phyloP scores from a whole-genome alignment of 2,888 invertebrate species.

The Cremastinae sp. region DNA sequence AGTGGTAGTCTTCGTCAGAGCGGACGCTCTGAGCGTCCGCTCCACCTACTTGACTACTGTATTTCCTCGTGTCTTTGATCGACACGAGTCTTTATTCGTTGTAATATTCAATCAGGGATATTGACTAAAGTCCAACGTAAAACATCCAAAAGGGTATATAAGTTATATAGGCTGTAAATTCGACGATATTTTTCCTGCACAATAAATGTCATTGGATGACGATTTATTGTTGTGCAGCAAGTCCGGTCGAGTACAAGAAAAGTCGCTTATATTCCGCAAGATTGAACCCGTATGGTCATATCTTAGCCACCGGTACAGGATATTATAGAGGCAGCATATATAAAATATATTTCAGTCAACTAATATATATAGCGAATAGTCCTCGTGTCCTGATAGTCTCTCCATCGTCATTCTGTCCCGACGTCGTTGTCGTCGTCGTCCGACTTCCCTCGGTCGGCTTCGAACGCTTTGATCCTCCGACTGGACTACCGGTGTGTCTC shows the following conservation, averaged over 20 bases:
- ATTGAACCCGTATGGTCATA: neutral
- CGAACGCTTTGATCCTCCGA: slow-evolving; percentile 61
- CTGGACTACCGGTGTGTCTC: slow-evolving; percentile 53
- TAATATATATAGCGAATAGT: slow-evolving; percentile 3
- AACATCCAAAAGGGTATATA: neutral
- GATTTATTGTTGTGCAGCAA: slow-evolving; percentile 70
- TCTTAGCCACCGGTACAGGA: neutral
- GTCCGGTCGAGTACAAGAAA: slow-evolving; percentile 59
- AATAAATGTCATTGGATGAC: slow-evolving; percentile 73
- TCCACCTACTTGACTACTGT: slow-evolving; percentile 33
- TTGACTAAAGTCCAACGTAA: too few relatives aligned
- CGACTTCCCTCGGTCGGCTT: slow-evolving; percentile 40
- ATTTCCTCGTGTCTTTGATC: neutral
- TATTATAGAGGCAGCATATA: neutral
- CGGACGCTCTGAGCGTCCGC: neutral
- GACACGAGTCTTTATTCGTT: neutral
- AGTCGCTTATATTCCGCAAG: slow-evolving; percentile 20
- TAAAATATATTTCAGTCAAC: slow-evolving; percentile 16
- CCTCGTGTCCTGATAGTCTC: neutral
- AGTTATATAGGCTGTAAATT: slow-evolving; percentile 3
- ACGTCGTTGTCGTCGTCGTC: slow-evolving; percentile 22
- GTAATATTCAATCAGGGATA: neutral
- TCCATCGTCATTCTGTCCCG: slow-evolving; percentile 18
- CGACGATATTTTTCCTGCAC: slow-evolving; percentile 60
- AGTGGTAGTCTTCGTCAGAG: neutral